Base-by-base conservation (phyloP, 2,888 invertebrate species). In the Epicampocera succincta region DNA sequence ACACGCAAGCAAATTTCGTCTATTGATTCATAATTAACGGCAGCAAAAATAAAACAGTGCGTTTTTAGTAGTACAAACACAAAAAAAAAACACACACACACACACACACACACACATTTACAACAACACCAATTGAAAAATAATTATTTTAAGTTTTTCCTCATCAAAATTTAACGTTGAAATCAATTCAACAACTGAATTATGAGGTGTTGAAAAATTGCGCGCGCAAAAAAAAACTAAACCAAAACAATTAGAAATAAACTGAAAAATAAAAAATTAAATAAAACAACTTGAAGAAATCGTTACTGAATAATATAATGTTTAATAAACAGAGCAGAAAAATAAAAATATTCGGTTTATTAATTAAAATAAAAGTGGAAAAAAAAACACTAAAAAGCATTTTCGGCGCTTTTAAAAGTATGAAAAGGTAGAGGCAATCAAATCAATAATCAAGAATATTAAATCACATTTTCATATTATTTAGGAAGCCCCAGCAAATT, bases 121-220 rank as follows among this genome's bases (percentile, higher is more conserved):
- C 33, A 33, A 33, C 48, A 80, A 46, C 48, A 29, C 21, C 50
- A 76, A 79, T 76, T 76, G 68, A 77, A 82, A 78, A 82, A 74
- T 78, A 82, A 82, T 78, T 82, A 82, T 71, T 76, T 60, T 0
- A 78, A 74, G 52, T 78, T 77, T 58, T 78, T 74, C 74, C 61
- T 63, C 72, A 68, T 50, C 52, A 66, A 66, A 65, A 48, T 54
- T 44, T 56, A 44, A n/a, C 56, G 19, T 11, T 29, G 46, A 48
- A 60, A 56, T 13, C 11, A 44, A 58, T 61, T 56, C 25, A 56
- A 8, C 50, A 75, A 46, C 19, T 58, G n/a, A 54, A 65, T 50
- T 56, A 48, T 52, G 38, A 71, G 58, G 66, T 82, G 78, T 83
- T 71, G 66, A 81, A 76, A 66, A 73, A 58, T 66, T 50, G 33